phyloP scores from a whole-genome alignment of 2,113 vertebrate species.

The Morone chrysops region DNA sequence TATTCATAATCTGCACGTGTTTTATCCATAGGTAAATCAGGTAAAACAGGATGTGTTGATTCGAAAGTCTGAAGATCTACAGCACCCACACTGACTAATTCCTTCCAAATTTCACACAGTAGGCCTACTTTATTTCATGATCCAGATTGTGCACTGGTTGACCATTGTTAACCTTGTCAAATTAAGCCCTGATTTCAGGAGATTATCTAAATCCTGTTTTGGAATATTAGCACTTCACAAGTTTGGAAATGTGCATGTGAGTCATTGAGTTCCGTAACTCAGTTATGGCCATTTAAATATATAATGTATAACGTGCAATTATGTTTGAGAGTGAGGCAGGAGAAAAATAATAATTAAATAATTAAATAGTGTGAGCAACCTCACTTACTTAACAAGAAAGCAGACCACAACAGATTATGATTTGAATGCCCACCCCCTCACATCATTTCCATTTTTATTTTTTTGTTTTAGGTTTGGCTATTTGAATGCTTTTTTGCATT shows the following conservation, averaged over 20 bases:
- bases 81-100: background rate
- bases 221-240: constrained; percentile 1
- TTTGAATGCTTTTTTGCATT: constrained; percentile 62
- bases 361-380: no score
- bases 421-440: constrained; percentile 27
- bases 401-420: background rate
- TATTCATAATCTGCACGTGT: background rate
- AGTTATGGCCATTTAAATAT: background rate
- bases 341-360: background rate
- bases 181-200: constrained; percentile 19
- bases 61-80: background rate
- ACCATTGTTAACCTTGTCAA: constrained; percentile 20
- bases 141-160: background rate
- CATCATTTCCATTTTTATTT: constrained; percentile 26
- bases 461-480: constrained; percentile 10
- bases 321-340: no score
- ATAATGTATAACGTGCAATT: background rate
- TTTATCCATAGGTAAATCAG: background rate
- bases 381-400: background rate
- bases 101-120: background rate
- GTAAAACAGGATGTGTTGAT: background rate
- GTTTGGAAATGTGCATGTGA: constrained; percentile 26
- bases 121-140: background rate
- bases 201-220: constrained; percentile 39
- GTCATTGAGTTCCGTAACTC: constrained; percentile 11